A percentile compares a stretch with the other conserved stretches of the same genome.
Evolutionary conservation across 1,140 invertebrate genomes (phyloP).

Genomic region (Neelides sp.): DNA sequence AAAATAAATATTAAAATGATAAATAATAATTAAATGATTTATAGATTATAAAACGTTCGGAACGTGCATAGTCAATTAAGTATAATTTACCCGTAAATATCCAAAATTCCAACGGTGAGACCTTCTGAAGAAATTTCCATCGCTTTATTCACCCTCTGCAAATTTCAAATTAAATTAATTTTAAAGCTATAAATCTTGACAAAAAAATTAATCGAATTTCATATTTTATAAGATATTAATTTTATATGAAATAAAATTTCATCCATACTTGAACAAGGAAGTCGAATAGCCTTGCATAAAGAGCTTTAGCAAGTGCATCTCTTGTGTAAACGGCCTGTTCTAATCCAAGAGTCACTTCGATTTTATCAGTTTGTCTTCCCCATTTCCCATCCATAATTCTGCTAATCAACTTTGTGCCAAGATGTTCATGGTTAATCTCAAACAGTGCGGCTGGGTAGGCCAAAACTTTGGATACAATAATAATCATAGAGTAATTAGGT

Average conservation of each 20-base stretch:
- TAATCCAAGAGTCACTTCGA: slow-evolving; percentile 52
- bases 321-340: slow-evolving; percentile 54
- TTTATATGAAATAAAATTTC: too few relatives aligned
- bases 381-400: slow-evolving; percentile 60
- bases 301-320: slow-evolving; percentile 55
- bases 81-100: slow-evolving; percentile 52
- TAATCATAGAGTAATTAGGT: background rate
- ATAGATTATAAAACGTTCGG: too few relatives aligned
- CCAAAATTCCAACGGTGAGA: slow-evolving; percentile 47
- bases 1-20: too few relatives aligned
- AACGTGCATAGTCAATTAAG: too few relatives aligned
- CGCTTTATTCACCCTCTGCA: slow-evolving; percentile 48
- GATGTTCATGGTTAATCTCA: slow-evolving; percentile 44
- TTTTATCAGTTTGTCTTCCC: slow-evolving; percentile 48
- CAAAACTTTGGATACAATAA: slow-evolving; percentile 42
- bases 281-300: slow-evolving; percentile 58
- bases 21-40: too few relatives aligned
- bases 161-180: slow-evolving; percentile 13
- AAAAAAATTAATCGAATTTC: background rate
- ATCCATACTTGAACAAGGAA: slow-evolving; percentile 49
- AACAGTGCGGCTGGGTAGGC: slow-evolving; percentile 53
- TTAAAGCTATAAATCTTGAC: background rate
- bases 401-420: slow-evolving; percentile 51
- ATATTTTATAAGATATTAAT: background rate
- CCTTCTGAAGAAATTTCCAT: slow-evolving; percentile 45